Evolutionary conservation across 2,888 invertebrate species (phyloP).

Genomic region (Anoplius nigerrimus): DNA sequence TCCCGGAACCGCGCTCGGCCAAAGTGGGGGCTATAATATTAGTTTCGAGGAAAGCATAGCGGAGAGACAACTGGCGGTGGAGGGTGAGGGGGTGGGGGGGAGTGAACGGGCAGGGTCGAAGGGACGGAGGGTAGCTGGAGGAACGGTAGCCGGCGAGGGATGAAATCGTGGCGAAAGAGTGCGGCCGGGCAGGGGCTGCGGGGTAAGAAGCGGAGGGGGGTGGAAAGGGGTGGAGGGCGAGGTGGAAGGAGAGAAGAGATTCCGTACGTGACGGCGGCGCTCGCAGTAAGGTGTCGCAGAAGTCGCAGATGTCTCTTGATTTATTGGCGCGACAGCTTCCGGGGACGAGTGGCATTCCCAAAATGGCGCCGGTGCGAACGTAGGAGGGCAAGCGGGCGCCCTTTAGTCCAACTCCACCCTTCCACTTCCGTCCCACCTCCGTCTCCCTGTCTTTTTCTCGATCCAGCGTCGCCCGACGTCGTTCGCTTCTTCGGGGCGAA

Average conservation of each 20-base stretch:
- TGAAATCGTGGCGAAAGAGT: background rate
- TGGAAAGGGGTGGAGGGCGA: background rate
- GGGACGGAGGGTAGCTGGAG: background rate
- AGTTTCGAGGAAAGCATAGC: constrained; percentile 36
- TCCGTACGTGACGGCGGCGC: constrained; percentile 54
- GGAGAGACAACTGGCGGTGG: constrained; percentile 5
- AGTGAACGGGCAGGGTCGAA: constrained; percentile 3
- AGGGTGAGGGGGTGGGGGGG: constrained; percentile 18
- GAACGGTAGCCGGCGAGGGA: background rate
- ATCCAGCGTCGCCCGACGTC: background rate
- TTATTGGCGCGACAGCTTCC: constrained; percentile 70
- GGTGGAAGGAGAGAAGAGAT: constrained; percentile 36
- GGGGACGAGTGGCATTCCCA: constrained; percentile 64
- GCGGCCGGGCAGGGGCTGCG: background rate
- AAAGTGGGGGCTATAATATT: constrained; percentile 47
- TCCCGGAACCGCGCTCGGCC: constrained; percentile 35
- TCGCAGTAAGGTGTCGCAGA: constrained; percentile 57
- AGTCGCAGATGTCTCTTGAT: constrained; percentile 71
- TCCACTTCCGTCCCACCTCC: constrained; percentile 8
- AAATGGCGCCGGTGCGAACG: constrained; percentile 52
- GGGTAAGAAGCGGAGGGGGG: background rate
- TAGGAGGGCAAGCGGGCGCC: constrained; percentile 5
- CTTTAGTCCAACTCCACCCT: constrained; percentile 12
- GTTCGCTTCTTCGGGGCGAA: background rate
- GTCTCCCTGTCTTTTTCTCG: background rate